A percentile compares a stretch with the other conserved stretches of the same genome.
These are phyloP conservation scores for Scolopax mira DNA, from an alignment of 2,113 vertebrate genomes.

Conservation along the genomic window DNA sequence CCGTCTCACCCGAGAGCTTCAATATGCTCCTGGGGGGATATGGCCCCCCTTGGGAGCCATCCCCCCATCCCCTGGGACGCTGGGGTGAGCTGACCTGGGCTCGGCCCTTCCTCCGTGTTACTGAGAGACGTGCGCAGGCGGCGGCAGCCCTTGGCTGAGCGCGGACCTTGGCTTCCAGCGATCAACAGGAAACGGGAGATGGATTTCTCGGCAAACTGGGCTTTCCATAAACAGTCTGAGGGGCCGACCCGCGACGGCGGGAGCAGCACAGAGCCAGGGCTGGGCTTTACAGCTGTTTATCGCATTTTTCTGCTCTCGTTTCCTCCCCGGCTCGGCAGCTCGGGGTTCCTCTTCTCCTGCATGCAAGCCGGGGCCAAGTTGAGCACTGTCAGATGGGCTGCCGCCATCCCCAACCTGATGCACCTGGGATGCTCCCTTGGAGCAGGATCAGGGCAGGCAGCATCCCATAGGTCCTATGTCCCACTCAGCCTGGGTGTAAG, in stretches of 20 bases:
- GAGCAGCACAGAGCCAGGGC: slow-evolving; percentile 28
- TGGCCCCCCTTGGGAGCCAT: fast-evolving
- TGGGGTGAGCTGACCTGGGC: background rate
- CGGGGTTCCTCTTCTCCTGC: background rate
- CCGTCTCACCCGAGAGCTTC: fast-evolving
- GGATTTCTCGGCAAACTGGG: slow-evolving; percentile 67
- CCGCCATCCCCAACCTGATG: background rate
- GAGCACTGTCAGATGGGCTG: fast-evolving
- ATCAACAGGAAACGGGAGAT: slow-evolving; percentile 70
- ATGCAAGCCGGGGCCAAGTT: fast-evolving
- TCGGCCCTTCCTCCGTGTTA: background rate
- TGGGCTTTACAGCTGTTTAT: slow-evolving; percentile 54
- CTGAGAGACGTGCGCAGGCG: background rate
- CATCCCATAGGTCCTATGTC: background rate
- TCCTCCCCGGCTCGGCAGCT: background rate
- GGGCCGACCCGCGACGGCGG: slow-evolving; percentile 50
- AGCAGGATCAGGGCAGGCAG: background rate
- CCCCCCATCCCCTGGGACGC: fast-evolving
- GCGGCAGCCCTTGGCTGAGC: slow-evolving; percentile 16
- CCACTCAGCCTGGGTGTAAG: background rate
- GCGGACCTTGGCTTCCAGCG: slow-evolving; percentile 42
- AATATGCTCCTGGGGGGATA: fast-evolving
- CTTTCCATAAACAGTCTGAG: slow-evolving; percentile 71
- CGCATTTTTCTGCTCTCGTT: slow-evolving; percentile 36
- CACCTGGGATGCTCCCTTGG: background rate